A percentile compares a stretch with the other conserved stretches of the same genome.
Evolutionary conservation across 2,113 vertebrate species (phyloP).

Genomic region (Clarias gariepinus): DNA sequence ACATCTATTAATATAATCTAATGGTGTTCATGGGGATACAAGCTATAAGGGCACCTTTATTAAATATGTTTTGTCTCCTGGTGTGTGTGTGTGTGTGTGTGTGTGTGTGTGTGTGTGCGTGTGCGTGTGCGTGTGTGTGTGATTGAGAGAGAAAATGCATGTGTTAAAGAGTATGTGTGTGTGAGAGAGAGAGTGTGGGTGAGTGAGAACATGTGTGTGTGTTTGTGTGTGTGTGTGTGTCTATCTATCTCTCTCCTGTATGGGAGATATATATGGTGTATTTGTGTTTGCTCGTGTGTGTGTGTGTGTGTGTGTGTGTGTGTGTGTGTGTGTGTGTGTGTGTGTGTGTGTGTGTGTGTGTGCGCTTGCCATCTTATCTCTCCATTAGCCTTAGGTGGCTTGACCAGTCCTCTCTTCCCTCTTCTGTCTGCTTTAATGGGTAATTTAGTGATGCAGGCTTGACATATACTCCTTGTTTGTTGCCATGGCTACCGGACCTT

Average conservation of each 20-base stretch:
- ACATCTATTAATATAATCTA: conserved; percentile 73
- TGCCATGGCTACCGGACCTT: conserved; percentile 77
- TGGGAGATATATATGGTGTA: no score
- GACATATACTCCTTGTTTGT: conserved; percentile 82
- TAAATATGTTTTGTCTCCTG: conserved; percentile 72
- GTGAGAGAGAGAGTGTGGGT: background rate
- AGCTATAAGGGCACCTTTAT: conserved; percentile 70
- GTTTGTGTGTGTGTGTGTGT: conserved; percentile 44
- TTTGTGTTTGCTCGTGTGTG: no score
- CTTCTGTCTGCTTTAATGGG: conserved; percentile 77
- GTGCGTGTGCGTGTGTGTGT: conserved; percentile 30
- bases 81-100: conserved; percentile 60
- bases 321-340: conserved; percentile 46
- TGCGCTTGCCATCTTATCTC: conserved; percentile 74
- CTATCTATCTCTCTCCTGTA: conserved; percentile 77
- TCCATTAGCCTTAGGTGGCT: conserved; percentile 75
- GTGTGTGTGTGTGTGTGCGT: conserved; percentile 44
- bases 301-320: conserved; percentile 21
- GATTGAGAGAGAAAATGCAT: conserved; percentile 45
- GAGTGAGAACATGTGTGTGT: background rate
- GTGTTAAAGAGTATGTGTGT: conserved; percentile 35
- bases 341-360: conserved; percentile 53
- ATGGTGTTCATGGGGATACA: conserved; percentile 66
- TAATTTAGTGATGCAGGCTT: conserved; percentile 80
- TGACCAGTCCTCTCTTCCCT: conserved; percentile 68